phyloP scores from a whole-genome alignment of 2,113 vertebrate genomes.

The Mellivora capensis region DNA sequence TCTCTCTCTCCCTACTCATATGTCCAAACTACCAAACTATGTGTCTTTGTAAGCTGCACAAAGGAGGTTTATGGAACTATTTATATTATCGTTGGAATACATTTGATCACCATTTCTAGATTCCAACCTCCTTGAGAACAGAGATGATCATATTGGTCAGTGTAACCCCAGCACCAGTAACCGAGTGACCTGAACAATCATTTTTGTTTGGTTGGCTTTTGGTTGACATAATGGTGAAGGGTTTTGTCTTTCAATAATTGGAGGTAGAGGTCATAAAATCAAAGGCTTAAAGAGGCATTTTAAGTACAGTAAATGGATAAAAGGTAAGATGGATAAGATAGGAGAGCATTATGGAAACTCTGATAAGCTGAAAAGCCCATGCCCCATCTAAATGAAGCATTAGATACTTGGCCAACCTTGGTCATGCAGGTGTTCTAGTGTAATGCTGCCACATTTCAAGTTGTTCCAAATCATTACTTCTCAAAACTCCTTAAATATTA shows the following conservation, averaged over 20 bases:
- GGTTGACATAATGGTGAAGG: not conserved
- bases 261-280: not conserved
- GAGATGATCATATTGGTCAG: not conserved
- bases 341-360: not conserved
- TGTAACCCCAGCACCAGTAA: too few species aligned
- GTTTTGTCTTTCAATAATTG: not conserved
- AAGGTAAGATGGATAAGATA: not conserved
- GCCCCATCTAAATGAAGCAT: not conserved
- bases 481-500: not conserved
- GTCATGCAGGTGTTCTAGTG: not conserved
- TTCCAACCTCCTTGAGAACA: not conserved
- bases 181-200: not conserved
- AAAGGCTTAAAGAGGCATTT: not conserved
- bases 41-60: fast-evolving
- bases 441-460: not conserved
- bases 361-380: not conserved
- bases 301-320: not conserved
- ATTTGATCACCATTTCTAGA: not conserved
- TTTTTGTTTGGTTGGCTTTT: not conserved
- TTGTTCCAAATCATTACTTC: not conserved
- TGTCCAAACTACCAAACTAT: not conserved
- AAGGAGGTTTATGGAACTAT: not conserved
- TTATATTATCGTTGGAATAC: not conserved
- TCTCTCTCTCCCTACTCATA: fast-evolving
- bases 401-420: not conserved